Evolutionary conservation across 2,113 vertebrate genomes (phyloP), one percentile per base, ranked within the genome.

Genomic region (Gallinago media): DNA sequence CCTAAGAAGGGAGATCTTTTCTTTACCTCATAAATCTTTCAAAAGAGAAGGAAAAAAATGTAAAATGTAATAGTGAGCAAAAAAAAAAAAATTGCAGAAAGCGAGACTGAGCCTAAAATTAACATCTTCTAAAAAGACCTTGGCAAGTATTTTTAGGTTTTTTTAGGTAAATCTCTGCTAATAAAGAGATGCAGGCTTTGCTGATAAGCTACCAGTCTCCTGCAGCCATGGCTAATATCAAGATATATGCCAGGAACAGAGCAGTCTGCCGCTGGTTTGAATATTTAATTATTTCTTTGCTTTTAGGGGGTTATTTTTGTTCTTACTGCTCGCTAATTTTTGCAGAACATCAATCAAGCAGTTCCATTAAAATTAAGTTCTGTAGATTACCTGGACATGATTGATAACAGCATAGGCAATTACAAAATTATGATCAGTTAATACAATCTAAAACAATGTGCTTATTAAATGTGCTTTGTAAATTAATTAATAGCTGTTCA

Each of bases 401-500:
- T 92, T 92, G 96, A 96, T 96, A 96, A 95, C 89, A 87, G 78
- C 91, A 82, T 50, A 94, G 79, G 91, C 92, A 97, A 96, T 97
- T 98, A 97, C 92, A 88, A 94, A 94, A 94, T 96, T 96, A 94
- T 86, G 94, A 97, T 94, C 93, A 91, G 96, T 73, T 97, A 97
- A 97, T 97, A 90, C 96, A 97, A 96, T 98, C 94, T 97, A 92
- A 98, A 97, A 97, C 94, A 91, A 97, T 96, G 94, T 50, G 73
- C 86, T 95, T 91, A 93, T 97, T 96, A 97, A 96, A 97, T 88
- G 72, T 56, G 50, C 76, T 95, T 93, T 96, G 93, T 92, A 95
- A 92, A 95, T 95, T 93, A 97, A 97, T 96, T 97, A 96, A 93
- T 94, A 96, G 71, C 71, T 91, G 87, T 29, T 93, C 88, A 46